Conservation (phyloP, 2,888 invertebrate species). For the Chrysomela aeneicollis region DNA sequence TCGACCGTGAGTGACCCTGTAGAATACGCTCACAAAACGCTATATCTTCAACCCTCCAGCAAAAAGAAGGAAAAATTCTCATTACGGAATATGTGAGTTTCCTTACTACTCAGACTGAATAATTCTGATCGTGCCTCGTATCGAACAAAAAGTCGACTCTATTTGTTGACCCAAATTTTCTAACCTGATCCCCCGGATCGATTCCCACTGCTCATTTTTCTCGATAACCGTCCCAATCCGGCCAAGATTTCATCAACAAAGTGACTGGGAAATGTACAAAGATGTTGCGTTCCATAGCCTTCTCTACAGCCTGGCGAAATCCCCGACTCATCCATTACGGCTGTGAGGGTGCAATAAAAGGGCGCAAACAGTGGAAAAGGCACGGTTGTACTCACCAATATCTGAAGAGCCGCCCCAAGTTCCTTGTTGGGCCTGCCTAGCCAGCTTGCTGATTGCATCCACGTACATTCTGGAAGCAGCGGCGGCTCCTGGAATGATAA, state of each 20-base stretch:
- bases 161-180: too few species aligned
- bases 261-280: conserved; percentile 10
- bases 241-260: conserved; percentile 16
- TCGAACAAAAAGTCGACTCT: too few species aligned
- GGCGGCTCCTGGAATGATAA: conserved; percentile 75
- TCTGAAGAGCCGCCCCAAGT: conserved; percentile 90
- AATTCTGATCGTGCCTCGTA: too few species aligned
- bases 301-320: conserved; percentile 7
- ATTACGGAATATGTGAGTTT: too few species aligned
- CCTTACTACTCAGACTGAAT: too few species aligned
- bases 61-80: too few species aligned
- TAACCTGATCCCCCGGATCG: neutral
- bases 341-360: conserved; percentile 24
- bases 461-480: conserved; percentile 88
- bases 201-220: neutral
- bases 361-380: conserved; percentile 22
- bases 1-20: too few species aligned
- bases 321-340: conserved; percentile 22
- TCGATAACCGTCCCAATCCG: conserved; percentile 5
- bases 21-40: too few species aligned
- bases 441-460: conserved; percentile 87
- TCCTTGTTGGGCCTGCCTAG: conserved; percentile 89
- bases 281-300: conserved; percentile 9
- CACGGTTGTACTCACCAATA: conserved; percentile 75
- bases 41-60: too few species aligned